Base-by-base conservation (phyloP, 2,888 invertebrate genomes). In the Theretra japonica region DNA sequence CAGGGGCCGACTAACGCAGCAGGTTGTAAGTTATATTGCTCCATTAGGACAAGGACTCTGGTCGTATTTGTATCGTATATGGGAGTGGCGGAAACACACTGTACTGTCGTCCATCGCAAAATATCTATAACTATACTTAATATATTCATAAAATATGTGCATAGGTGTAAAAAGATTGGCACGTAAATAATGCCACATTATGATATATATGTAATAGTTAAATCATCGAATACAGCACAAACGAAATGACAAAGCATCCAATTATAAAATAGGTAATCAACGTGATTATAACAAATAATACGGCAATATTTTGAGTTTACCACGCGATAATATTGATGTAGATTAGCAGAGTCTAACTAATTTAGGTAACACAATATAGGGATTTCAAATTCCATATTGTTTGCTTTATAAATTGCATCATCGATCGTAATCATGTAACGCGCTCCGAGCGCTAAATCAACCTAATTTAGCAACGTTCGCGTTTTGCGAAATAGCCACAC, bases 341-440 rank as follows among this genome's bases (percentile, higher is more conserved):
- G 23, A 41, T 70, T 70, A 71, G 69, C 68, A 65, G 56, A 70
- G 69, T 73, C 25, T 74, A 70, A 78, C 74, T 48, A 65, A 65
- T 48, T 48, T 80, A 79, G 75, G 75, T 77, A 77, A 73, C 74
- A 75, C 76, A 80, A 82, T 82, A 78, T 77, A 80, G 65, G 77
- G 77, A 78, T 75, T 80, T 73, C 41, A 77, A 80, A 80, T 76
- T 82, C 77, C 74, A 81, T 82, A 79, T 78, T 82, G 78, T 82
- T 83, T 82, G 79, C 77, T 71, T 80, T 77, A 79, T 78, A 83
- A 83, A 83, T 80, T 82, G 82, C 81, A 81, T 79, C 75, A 77
- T 79, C 82, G 77, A 80, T 81, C 77, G 79, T 80, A 79, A 80
- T 81, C 78, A 76, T 76, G 75, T 68, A 74, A 68, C 53, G 70